Evolutionary conservation across 2,888 invertebrate genomes (phyloP).

Genomic region (Gonocerus acuteangulatus): DNA sequence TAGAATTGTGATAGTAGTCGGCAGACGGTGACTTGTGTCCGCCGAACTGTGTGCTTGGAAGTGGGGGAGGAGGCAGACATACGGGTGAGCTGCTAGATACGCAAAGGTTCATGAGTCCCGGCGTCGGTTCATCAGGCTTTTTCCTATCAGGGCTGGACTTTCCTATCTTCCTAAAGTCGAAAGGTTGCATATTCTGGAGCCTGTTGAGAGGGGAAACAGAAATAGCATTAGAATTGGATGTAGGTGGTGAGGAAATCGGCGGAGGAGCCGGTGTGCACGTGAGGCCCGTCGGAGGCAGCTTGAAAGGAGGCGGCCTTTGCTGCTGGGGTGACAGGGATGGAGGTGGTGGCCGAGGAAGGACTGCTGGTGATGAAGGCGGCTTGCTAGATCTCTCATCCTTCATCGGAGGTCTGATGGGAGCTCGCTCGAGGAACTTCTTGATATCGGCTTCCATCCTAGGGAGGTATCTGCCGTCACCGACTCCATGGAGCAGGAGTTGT

Average conservation of each 20-base stretch:
- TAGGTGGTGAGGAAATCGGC: conserved; percentile 53
- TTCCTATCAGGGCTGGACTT: conserved; percentile 38
- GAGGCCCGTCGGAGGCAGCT: conserved; percentile 44
- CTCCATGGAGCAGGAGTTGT: conserved; percentile 48
- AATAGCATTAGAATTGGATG: conserved; percentile 56
- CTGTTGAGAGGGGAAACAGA: conserved; percentile 74
- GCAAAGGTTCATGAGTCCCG: conserved; percentile 49
- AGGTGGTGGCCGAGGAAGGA: conserved; percentile 47
- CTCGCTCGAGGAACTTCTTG: conserved; percentile 50
- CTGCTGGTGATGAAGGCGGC: conserved; percentile 37
- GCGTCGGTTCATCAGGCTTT: conserved; percentile 43
- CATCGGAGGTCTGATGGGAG: conserved; percentile 17
- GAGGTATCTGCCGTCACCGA: conserved; percentile 45
- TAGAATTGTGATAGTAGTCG: conserved; percentile 47
- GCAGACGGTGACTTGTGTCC: conserved; percentile 43
- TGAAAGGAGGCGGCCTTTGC: conserved; percentile 46
- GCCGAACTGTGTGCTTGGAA: conserved; percentile 42
- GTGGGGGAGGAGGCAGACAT: conserved; percentile 43
- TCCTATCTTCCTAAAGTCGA: conserved; percentile 73
- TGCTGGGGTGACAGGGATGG: conserved; percentile 43
- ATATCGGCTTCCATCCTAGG: conserved; percentile 49
- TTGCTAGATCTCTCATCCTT: conserved; percentile 29
- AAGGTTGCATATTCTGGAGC: conserved; percentile 91
- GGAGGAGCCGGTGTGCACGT: conserved; percentile 38
- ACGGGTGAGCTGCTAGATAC: conserved; percentile 46